These are phyloP conservation scores for Gopherus evgoodei DNA, from an alignment of 2,113 vertebrate species.

Conservation along the genomic window DNA sequence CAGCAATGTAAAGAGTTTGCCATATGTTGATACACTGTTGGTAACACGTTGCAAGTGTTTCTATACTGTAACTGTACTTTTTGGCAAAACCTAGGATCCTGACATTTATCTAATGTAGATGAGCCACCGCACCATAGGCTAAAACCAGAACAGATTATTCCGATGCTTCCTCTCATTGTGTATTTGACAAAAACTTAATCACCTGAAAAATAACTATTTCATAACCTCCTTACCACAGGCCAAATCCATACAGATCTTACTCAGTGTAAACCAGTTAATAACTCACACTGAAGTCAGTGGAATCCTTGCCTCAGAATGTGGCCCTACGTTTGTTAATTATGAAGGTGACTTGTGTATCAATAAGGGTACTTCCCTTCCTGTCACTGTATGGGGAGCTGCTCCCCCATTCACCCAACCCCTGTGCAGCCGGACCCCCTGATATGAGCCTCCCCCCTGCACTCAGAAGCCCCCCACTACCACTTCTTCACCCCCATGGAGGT, in stretches of 20 bases:
- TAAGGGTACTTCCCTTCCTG: background rate
- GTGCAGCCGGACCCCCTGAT: too few species aligned
- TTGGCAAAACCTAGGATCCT: slow-evolving; percentile 9
- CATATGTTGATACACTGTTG: background rate
- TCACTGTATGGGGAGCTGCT: too few species aligned
- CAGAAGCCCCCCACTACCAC: too few species aligned
- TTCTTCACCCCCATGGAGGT: too few species aligned
- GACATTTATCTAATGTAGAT: slow-evolving; percentile 26
- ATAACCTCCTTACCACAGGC: background rate
- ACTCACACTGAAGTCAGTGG: background rate
- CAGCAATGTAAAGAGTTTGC: background rate
- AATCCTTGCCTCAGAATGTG: background rate
- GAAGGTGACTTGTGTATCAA: background rate
- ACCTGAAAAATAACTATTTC: background rate
- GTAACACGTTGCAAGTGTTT: background rate
- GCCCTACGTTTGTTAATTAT: background rate
- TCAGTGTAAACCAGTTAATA: rapidly evolving
- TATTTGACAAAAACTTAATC: background rate
- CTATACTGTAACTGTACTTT: background rate
- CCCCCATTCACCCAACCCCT: too few species aligned
- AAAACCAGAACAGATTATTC: background rate
- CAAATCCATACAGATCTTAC: rapidly evolving
- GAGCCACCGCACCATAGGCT: slow-evolving; percentile 35
- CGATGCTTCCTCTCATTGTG: rapidly evolving
- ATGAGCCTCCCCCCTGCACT: too few species aligned